These are phyloP conservation scores for Actinia equina DNA, from an alignment of 64 coral and sea anemone genomes.

Conservation along the genomic window DNA sequence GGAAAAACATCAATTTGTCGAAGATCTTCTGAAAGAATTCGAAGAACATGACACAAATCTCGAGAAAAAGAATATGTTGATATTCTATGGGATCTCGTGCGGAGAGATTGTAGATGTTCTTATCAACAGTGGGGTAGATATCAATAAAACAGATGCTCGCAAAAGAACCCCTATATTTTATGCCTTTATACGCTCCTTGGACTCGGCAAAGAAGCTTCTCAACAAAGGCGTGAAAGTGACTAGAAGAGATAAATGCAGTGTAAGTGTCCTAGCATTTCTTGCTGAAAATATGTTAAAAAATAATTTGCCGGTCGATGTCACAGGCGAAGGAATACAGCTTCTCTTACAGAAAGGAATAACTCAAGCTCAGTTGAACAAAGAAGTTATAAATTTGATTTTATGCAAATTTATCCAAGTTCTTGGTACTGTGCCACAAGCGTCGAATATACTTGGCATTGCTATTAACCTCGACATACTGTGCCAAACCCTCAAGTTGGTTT, in stretches of 20 bases:
- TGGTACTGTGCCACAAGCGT: background rate
- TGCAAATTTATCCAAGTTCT: background rate
- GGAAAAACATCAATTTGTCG: background rate
- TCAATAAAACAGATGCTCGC: constrained; percentile 1
- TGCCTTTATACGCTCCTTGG: background rate
- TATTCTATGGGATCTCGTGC: background rate
- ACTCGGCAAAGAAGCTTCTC: background rate
- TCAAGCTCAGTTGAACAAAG: background rate
- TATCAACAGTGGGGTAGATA: background rate
- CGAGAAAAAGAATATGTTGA: background rate
- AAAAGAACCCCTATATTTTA: background rate
- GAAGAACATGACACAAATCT: background rate
- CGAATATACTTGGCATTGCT: background rate
- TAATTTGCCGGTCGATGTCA: background rate
- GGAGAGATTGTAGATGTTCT: background rate
- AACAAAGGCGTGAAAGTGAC: background rate
- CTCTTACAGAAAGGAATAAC: background rate
- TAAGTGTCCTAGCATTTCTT: background rate
- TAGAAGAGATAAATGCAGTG: background rate
- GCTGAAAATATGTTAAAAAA: background rate
- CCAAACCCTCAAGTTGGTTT: background rate
- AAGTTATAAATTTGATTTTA: background rate
- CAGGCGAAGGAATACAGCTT: background rate
- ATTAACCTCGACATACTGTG: background rate
- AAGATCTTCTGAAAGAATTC: background rate